Evolutionary conservation across 2,888 invertebrate species (phyloP).

Genomic region (Melieria picta): DNA sequence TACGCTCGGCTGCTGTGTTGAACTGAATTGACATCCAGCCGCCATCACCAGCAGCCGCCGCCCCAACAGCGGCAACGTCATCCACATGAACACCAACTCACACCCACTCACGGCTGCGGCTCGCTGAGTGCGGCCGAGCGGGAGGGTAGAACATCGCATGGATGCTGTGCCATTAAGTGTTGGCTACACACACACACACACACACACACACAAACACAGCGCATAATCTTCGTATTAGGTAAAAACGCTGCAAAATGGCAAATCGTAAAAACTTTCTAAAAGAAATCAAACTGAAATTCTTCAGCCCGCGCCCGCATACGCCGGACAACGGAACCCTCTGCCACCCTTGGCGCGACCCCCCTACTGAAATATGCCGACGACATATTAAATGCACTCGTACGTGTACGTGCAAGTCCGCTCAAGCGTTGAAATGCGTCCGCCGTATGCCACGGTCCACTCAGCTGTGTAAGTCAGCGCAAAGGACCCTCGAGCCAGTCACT

Average conservation of each 20-base stretch:
- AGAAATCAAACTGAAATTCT: no score
- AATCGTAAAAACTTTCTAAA: no score
- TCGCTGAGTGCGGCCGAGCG: no score
- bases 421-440: no score
- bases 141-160: no score
- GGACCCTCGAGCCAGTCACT: no score
- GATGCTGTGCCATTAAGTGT: no score
- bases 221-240: constrained; percentile 6
- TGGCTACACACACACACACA: background rate
- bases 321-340: no score
- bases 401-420: constrained; percentile 5
- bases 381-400: constrained; percentile 14
- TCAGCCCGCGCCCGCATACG: no score
- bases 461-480: no score
- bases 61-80: background rate
- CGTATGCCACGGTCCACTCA: no score
- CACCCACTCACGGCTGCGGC: background rate
- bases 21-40: constrained; percentile 19
- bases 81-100: background rate
- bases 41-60: background rate
- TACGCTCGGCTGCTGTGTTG: constrained; percentile 6
- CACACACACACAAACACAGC: background rate
- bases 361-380: constrained; percentile 11
- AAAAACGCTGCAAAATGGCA: background rate
- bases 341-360: no score